Percentiles rank a stretch among this genome's conserved stretches.
phyloP scores from a whole-genome alignment of 2,888 invertebrate species.

The Arge pagana region DNA sequence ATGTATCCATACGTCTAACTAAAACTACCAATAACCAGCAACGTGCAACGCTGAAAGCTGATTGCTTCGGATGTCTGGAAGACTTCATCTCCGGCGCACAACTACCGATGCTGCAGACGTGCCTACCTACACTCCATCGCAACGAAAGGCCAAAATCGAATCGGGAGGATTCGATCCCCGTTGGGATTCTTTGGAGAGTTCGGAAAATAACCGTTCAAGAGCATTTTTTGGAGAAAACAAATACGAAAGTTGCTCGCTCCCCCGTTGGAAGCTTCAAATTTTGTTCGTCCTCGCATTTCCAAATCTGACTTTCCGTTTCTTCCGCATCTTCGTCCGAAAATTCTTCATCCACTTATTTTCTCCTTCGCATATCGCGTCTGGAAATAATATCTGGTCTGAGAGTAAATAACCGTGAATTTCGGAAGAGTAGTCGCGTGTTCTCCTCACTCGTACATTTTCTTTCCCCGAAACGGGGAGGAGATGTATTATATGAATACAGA shows the following conservation, averaged over 20 bases:
- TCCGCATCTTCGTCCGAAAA: too few species aligned
- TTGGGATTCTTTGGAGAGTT: not conserved
- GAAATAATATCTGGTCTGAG: too few species aligned
- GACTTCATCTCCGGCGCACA: conserved; percentile 21
- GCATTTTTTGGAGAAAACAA: too few species aligned
- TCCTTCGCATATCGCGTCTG: too few species aligned
- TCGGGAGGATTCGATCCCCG: conserved; percentile 16
- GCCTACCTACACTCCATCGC: conserved; percentile 17
- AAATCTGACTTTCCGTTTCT: too few species aligned
- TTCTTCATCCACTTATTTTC: too few species aligned
- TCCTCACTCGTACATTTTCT: too few species aligned
- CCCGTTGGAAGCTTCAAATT: conserved; percentile 5
- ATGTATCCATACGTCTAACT: conserved; percentile 20
- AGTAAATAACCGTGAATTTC: too few species aligned
- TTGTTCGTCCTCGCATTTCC: not conserved
- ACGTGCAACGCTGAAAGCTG: conserved; percentile 19
- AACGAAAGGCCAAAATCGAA: conserved; percentile 14
- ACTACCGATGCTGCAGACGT: too few species aligned
- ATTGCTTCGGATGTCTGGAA: conserved; percentile 19
- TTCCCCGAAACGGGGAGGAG: too few species aligned
- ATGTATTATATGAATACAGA: too few species aligned
- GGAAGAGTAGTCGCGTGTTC: too few species aligned
- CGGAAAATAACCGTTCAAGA: not conserved
- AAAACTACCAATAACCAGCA: conserved; percentile 21
- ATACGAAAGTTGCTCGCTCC: conserved; percentile 10